Base-by-base conservation (phyloP, 37 sponge, comb jelly and placozoan genomes). In the Corticium candelabrum region DNA sequence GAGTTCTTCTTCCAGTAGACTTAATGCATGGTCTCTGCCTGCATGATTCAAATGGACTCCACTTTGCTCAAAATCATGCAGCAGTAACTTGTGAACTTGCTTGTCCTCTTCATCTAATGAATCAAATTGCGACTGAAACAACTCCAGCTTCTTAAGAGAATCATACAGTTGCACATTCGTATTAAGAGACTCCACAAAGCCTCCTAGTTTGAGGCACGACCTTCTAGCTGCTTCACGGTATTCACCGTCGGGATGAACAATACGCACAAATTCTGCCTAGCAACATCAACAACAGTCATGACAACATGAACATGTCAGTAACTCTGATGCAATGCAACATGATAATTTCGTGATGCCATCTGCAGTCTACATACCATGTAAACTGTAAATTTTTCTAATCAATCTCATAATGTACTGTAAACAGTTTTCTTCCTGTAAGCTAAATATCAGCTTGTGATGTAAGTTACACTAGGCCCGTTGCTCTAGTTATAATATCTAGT, bases 1-100 rank as follows among this genome's bases (percentile, higher is more conserved):
- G 21, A 87, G 41, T 3, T 82, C 78, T 31, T 69, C 43, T 0
- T 41, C 11, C 37, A 85, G 82, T 0, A 93, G 84, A 36, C 81
- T 40, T 1, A 93, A 83, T 0, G 76, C 77, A 33, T 80, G 68
- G 38, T 43, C 82, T 70, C 94, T 78, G 3, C 4, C 4, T 5
- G 67, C 71, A 0, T 76, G 67, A 0, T 78, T 68, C 2, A 93
- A 75, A 74, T 90, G 94, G 31, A 93, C 82, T 21, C 94, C 94
- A 40, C 81, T 85, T 30, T 84, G 80, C 34, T 90, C 82, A 40
- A 93, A 93, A 68, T 93, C 94, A 38, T 90, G 84, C 82, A 93
- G 77, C 32, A 93, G 74, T n/a, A 50, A 27, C 31, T 74, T 73
- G 5, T 88, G 86, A 5, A 83, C 79, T n/a, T 86, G 73, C 68